Evolutionary conservation across 1,140 invertebrate genomes (phyloP).

Genomic region (Macrobrachium rosenbergii): DNA sequence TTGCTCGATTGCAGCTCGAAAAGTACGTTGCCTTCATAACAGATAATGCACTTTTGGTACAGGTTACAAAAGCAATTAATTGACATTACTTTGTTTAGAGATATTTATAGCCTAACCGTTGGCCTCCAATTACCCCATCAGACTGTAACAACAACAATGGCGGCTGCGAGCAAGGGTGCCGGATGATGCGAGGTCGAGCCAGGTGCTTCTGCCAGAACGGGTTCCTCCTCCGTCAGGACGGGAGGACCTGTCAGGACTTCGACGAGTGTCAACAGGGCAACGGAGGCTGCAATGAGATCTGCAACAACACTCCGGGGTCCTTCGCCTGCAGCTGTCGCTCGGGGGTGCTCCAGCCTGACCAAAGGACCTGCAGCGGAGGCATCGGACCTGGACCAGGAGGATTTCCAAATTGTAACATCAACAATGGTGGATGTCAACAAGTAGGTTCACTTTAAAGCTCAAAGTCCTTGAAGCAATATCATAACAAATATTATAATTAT

Average conservation of each 20-base stretch:
- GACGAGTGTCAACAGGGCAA: slow-evolving; percentile 66
- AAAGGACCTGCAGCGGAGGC: slow-evolving; percentile 77
- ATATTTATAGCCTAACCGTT: not conserved
- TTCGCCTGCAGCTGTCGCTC: slow-evolving; percentile 52
- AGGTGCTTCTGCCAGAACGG: slow-evolving; percentile 89
- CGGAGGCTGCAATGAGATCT: slow-evolving; percentile 65
- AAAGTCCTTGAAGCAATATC: not conserved
- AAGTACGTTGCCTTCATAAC: not conserved
- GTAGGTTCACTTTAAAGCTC: not conserved
- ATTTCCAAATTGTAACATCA: slow-evolving; percentile 77
- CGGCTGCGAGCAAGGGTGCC: slow-evolving; percentile 74
- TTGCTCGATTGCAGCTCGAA: not conserved
- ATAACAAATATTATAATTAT: not conserved
- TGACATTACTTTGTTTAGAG: not conserved
- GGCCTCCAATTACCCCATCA: not conserved
- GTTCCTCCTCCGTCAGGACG: slow-evolving; percentile 73
- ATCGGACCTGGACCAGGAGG: slow-evolving; percentile 87
- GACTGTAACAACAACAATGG: slow-evolving; percentile 69
- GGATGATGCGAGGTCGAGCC: slow-evolving; percentile 67
- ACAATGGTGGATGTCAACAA: slow-evolving; percentile 64
- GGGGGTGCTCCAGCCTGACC: slow-evolving; percentile 78
- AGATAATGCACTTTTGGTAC: no score
- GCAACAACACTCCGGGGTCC: slow-evolving; percentile 64
- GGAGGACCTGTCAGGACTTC: slow-evolving; percentile 68
- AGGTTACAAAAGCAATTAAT: not conserved